Conservation (phyloP, 2,888 invertebrate genomes). For the Drosophila neutralis region DNA sequence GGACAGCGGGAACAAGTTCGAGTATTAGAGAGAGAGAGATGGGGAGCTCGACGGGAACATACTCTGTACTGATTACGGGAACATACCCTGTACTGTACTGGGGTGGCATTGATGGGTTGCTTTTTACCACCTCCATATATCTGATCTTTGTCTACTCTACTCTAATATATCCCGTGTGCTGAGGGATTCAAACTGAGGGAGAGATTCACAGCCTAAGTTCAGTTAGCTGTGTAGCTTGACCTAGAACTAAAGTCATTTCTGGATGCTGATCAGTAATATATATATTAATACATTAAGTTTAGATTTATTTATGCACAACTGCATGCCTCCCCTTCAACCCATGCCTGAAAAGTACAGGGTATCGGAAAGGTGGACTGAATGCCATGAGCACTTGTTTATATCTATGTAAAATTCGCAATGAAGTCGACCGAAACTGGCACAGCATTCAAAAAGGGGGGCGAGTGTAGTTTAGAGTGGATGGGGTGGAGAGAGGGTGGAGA, state of each 20-base stretch:
- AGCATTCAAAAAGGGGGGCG: slow-evolving; percentile 10
- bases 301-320: background rate
- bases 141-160: background rate
- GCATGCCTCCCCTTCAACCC: background rate
- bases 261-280: background rate
- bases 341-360: background rate
- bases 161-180: background rate
- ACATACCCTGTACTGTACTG: no score
- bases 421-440: slow-evolving; percentile 62
- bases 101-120: no score
- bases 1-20: no score
- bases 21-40: background rate
- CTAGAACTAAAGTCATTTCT: background rate
- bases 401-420: slow-evolving; percentile 74
- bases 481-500: background rate
- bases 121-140: no score
- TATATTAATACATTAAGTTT: background rate
- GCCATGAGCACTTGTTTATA: slow-evolving; percentile 76
- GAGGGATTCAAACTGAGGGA: background rate
- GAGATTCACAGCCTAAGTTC: background rate
- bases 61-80: background rate
- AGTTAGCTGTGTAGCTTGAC: background rate
- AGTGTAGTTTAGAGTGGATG: background rate
- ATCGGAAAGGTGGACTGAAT: slow-evolving; percentile 68
- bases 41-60: background rate